Base-by-base conservation (phyloP, 2,888 invertebrate species). In the Coleophora flavipennella region DNA sequence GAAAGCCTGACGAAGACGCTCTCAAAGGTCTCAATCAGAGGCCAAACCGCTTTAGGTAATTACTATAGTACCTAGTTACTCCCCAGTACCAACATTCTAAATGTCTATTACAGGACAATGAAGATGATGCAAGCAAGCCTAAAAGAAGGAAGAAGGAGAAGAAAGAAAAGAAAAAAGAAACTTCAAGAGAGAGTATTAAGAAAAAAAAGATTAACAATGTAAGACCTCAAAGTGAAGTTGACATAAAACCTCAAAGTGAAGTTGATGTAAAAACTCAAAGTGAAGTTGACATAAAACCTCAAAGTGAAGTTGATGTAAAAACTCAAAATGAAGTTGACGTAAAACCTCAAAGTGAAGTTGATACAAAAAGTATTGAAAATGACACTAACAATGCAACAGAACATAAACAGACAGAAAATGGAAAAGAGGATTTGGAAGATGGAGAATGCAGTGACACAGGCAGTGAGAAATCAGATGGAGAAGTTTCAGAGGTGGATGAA, bases 381-480 rank as follows among this genome's bases (percentile, higher is more conserved):
- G 28, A 42, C 34, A 40, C 42, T 38, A 39, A 39, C 13, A 41
- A 20, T 43, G 57, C 57, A 33, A 48, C 49, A 27, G 50, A 50
- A 20, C 6, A 3, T 6, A 20, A 20, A 4, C 6, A 4, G 13
- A 42, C 44, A 38, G 46, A 86, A 59, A 85, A 87, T 34, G 31
- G 8, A 37, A 39, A 49, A 33, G 57, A 57, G 44, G 75, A 72
- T 50, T 59, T 87, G 36, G 90, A 91, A 77, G 90, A 91, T 65
- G 91, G 90, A 10, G 90, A 91, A 79, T 90, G 89, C 67, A 88
- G 89, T 50, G 86, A 86, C 33, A 86, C 86, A 11, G 59, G 48
- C 1, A 57, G 57, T 51, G 77, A 72, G 49, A 50, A 49, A 8
- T 56, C 59, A 20, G 57, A 52, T 25, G 57, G 45, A 44, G 20